phyloP scores from a whole-genome alignment of 2,113 vertebrate genomes.

The Eudyptes chrysolophus region DNA sequence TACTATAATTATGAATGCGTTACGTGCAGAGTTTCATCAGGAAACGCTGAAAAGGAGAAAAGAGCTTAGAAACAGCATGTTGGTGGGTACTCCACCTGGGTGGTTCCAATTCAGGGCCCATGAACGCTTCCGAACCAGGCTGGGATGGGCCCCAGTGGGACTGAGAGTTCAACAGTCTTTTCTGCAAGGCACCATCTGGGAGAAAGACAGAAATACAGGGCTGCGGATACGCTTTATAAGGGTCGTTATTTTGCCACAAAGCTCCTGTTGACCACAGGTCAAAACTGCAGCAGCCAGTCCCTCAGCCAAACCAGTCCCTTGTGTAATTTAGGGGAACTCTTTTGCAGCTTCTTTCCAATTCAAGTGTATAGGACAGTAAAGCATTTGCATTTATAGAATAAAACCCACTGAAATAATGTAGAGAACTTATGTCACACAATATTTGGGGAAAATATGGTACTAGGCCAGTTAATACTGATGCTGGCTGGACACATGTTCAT shows the following conservation, averaged over 20 bases:
- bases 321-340: neutral
- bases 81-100: neutral
- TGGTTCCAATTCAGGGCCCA: neutral
- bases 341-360: neutral
- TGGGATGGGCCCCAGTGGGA: neutral
- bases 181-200: neutral
- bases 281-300: neutral
- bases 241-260: neutral
- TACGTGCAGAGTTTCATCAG: neutral
- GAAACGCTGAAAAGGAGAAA: neutral
- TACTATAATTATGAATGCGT: constrained; percentile 18
- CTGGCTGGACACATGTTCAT: neutral
- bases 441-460: neutral
- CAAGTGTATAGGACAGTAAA: neutral
- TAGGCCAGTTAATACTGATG: neutral
- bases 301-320: neutral
- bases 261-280: neutral
- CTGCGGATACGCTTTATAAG: neutral
- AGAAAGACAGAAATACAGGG: neutral
- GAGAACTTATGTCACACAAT: neutral
- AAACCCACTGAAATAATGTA: neutral
- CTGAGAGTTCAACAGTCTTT: neutral
- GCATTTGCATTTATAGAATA: neutral
- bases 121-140: neutral
- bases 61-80: neutral